phyloP scores from a whole-genome alignment of 2,888 invertebrate genomes.

The Rhaphigaster nebulosa region DNA sequence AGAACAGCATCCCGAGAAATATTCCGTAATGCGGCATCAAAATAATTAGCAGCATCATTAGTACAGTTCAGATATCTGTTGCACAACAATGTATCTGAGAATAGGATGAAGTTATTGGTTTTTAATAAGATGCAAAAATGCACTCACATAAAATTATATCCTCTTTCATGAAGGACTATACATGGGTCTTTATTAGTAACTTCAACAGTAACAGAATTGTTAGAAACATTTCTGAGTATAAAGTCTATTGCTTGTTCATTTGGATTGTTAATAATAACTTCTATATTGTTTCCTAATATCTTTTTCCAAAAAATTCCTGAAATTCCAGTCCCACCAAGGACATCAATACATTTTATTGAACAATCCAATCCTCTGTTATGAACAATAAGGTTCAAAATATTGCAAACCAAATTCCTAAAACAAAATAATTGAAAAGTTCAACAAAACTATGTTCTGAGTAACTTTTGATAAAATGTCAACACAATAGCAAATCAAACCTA shows the following conservation, averaged over 20 bases:
- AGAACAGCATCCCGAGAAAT: conserved; percentile 66
- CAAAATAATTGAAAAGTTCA: neutral
- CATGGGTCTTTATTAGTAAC: conserved; percentile 65
- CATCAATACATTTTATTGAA: conserved; percentile 66
- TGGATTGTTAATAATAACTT: conserved; percentile 64
- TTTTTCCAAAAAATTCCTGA: conserved; percentile 65
- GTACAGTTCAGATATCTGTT: conserved; percentile 67
- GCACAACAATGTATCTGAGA: conserved; percentile 46
- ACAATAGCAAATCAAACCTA: conserved; percentile 56
- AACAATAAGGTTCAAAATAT: conserved; percentile 64
- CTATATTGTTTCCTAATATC: conserved; percentile 63
- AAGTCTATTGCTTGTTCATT: conserved; percentile 49
- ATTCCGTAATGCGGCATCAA: conserved; percentile 67
- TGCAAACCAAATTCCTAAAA: conserved; percentile 65
- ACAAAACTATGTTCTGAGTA: neutral
- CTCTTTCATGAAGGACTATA: conserved; percentile 65
- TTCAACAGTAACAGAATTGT: conserved; percentile 64
- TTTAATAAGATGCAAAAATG: neutral
- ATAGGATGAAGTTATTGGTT: conserved; percentile 31
- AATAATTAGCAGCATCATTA: conserved; percentile 66
- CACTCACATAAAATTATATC: conserved; percentile 67
- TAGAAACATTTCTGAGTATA: conserved; percentile 63
- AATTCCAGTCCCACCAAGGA: conserved; percentile 64
- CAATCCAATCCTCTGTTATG: conserved; percentile 64
- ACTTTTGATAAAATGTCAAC: neutral